Evolutionary conservation across 2,888 invertebrate genomes (phyloP), one percentile per base, ranked within the genome.

Genomic region (Coelopa pilipes): DNA sequence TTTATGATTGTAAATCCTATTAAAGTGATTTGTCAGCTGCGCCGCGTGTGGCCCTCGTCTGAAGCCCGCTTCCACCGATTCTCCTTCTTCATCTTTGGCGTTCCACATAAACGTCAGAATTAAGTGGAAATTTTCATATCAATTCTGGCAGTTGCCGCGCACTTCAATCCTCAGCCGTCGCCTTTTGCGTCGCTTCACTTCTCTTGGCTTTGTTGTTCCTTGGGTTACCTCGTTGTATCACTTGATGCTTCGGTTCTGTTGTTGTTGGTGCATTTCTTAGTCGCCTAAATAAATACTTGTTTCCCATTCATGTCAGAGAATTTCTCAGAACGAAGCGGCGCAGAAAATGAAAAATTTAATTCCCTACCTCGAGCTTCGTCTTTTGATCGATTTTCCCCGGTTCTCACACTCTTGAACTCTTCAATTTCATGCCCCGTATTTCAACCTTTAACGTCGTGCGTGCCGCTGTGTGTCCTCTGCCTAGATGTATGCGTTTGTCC

Each of bases 21-120:
- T 72, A 72, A 72, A 72, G 72, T 73, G 81, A 82, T 82, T 82
- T 82, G 80, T 81, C 80, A 80, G 80, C 79, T 0, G n/a, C 67
- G 1, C 47, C 55, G 73, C 55, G 69, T 73, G 74, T 74, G 68
- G 74, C 70, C 70, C 19, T 63, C 34, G 10, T 24, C 19, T 19
- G 17, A 53, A 66, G 7, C 2, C 7, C 34, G 4, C 34, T 21
- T 34, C 15, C 1, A 4, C 24, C n/a, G n/a, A n/a, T 24, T 62
- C 53, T 2, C 10, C 53, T 53, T 15, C 53, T 53, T 53, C 53
- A n/a, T 17, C 10, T 63, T 69, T 62, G 7, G 24, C 21, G 21
- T 70, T 50, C 70, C 66, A 70, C 49, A 69, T 65, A 72, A 72
- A 74, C 68, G 72, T 74, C 74, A 74, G 69, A 74, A 74, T 74